These are phyloP conservation scores for Blera fallax DNA, from an alignment of 2,888 invertebrate species.

Conservation along the genomic window DNA sequence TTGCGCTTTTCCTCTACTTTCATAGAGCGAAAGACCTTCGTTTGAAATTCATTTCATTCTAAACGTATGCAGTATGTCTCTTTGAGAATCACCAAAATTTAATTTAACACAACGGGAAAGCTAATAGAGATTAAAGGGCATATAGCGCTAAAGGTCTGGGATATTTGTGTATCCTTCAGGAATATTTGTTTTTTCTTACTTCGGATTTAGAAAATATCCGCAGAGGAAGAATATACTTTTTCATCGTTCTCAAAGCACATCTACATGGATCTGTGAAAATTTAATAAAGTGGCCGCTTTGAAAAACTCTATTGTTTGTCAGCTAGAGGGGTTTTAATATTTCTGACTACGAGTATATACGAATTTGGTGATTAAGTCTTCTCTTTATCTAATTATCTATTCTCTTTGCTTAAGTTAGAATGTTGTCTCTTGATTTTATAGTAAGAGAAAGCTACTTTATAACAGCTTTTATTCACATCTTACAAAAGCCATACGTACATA, in stretches of 20 bases:
- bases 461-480: too few species aligned
- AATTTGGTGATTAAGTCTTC: background rate
- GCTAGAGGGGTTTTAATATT: background rate
- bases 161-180: background rate
- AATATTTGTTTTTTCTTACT: background rate
- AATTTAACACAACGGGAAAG: slow-evolving; percentile 12
- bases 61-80: background rate
- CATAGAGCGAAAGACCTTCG: background rate
- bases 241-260: background rate
- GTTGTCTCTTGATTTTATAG: too few species aligned
- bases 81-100: background rate
- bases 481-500: too few species aligned
- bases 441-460: too few species aligned
- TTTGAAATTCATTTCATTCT: slow-evolving; percentile 1
- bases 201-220: background rate
- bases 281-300: slow-evolving; percentile 3
- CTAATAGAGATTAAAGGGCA: slow-evolving; percentile 9
- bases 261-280: background rate
- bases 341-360: background rate
- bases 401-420: background rate
- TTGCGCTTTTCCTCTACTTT: slow-evolving; percentile 13
- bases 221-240: background rate
- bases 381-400: background rate
- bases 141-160: background rate
- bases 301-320: background rate